Evolutionary conservation across 2,888 invertebrate species (phyloP), one percentile per base, ranked within the genome.

Genomic region (Zygogramma bicolorata): DNA sequence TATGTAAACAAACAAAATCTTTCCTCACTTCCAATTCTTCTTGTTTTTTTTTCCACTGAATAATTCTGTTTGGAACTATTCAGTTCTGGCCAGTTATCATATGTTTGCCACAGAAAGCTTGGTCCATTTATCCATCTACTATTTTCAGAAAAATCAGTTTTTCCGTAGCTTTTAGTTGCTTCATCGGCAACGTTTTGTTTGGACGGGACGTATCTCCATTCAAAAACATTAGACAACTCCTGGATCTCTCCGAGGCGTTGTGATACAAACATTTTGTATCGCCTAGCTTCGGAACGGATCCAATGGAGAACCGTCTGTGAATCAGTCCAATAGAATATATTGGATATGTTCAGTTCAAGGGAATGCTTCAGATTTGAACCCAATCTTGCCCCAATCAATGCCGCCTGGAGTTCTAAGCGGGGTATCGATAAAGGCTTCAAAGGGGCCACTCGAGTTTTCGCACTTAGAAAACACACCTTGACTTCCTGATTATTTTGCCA

Each of bases 251-350:
- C 60, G 18, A 67, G n/a, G 1, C 53, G 42, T 46, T 74, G 42
- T 2, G 67, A 59, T n/a, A 74, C 70, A 53, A 70, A 74, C 8
- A 59, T 15, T 59, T 70, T 63, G 15, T 62, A 68, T 15, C 59
- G n/a, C n/a, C 53, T 42, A n/a, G 68, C 58, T 49, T 68, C 70
- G 7, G 63, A 60, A 15, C 25, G 13, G 29, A 71, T 22, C 63
- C 71, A 71, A 25, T 68, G 20, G 20, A 71, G 34, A 34, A 71
- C 63, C 1, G 57, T 68, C 20, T 68, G 38, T 8, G 63, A 71
- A 71, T 68, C 71, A 20, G 42, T 53, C 71, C 68, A 71, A 57
- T 62, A 71, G n/a, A 34, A 68, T 34, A 22, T 40, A 8, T 34
- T 18, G 18, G 22, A 25, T 29, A 71, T 34, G n/a, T 68, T 31